Conservation (phyloP, 1,140 invertebrate genomes). For the Holcopasites calliopsidis region DNA sequence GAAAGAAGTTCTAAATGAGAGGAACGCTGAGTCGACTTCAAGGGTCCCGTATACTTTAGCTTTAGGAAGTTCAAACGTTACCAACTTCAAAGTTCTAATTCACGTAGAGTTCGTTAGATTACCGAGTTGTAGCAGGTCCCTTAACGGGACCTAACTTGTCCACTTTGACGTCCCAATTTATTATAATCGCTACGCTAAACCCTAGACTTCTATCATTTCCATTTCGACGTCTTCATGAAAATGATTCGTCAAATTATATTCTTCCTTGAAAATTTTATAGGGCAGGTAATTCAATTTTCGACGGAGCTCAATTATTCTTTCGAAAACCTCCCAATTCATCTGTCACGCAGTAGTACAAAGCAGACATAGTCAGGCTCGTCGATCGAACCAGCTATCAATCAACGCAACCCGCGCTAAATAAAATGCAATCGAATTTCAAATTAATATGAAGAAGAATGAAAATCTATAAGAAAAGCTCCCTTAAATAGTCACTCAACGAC, state of each 20-base stretch:
- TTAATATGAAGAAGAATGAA: no score
- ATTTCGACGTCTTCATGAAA: not conserved
- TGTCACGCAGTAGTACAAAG: no score
- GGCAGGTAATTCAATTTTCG: no score
- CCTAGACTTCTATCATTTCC: slow-evolving; percentile 4
- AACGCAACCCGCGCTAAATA: no score
- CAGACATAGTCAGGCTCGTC: no score
- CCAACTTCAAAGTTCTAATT: slow-evolving; percentile 25
- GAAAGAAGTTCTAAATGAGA: slow-evolving; percentile 13
- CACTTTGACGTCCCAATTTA: slow-evolving; percentile 24
- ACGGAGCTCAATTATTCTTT: no score
- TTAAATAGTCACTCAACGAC: no score
- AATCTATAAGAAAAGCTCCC: no score
- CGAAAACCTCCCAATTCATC: no score
- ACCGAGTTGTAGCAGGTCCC: slow-evolving; percentile 5
- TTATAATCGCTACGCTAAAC: slow-evolving; percentile 18
- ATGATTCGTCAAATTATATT: not conserved
- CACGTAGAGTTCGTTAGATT: slow-evolving; percentile 24
- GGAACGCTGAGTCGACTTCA: slow-evolving; percentile 3
- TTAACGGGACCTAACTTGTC: slow-evolving; percentile 14
- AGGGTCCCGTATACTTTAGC: not conserved
- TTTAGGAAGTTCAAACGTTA: slow-evolving; percentile 13
- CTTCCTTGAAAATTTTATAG: no score
- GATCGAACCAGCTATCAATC: no score
- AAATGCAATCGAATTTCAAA: no score